Conservation (phyloP, 2,113 vertebrate genomes). For the Carassius carassius region DNA sequence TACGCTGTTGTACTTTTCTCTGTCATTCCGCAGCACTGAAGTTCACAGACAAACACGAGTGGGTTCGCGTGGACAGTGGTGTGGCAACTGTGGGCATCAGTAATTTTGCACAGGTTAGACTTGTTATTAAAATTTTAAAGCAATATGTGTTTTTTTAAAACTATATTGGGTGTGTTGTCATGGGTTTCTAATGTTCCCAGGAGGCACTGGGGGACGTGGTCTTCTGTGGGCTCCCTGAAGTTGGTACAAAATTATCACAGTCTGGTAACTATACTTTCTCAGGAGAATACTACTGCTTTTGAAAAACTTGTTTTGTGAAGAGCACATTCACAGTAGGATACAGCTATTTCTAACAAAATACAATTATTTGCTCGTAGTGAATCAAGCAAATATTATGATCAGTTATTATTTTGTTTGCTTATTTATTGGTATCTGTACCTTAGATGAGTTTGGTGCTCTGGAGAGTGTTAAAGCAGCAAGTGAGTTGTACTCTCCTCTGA, state of each 20-base stretch:
- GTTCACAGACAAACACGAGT: conserved; percentile 98
- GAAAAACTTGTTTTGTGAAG: too few species aligned
- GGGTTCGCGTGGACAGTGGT: conserved; percentile 88
- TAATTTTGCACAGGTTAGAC: conserved; percentile 91
- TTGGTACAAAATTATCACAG: conserved; percentile 89
- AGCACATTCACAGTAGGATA: too few species aligned
- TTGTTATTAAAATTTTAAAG: background rate
- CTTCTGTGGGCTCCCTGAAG: conserved; percentile 95
- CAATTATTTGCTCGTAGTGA: background rate
- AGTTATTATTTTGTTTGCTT: background rate
- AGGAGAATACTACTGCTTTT: background rate
- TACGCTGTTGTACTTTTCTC: background rate
- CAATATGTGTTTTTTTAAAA: background rate
- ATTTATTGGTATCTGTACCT: conserved; percentile 73
- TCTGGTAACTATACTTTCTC: conserved; percentile 75
- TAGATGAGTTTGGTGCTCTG: conserved; percentile 97
- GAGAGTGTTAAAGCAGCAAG: conserved; percentile 99
- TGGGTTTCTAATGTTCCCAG: conserved; percentile 65
- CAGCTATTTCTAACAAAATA: too few species aligned
- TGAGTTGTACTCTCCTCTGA: conserved; percentile 94
- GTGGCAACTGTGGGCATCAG: conserved; percentile 95
- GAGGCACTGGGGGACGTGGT: conserved; percentile 95
- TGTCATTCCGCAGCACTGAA: conserved; percentile 81
- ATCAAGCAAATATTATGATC: background rate
- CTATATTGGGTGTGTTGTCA: background rate